Evolutionary conservation across 2,113 vertebrate species (phyloP).

Genomic region (Antechinus stuartii): DNA sequence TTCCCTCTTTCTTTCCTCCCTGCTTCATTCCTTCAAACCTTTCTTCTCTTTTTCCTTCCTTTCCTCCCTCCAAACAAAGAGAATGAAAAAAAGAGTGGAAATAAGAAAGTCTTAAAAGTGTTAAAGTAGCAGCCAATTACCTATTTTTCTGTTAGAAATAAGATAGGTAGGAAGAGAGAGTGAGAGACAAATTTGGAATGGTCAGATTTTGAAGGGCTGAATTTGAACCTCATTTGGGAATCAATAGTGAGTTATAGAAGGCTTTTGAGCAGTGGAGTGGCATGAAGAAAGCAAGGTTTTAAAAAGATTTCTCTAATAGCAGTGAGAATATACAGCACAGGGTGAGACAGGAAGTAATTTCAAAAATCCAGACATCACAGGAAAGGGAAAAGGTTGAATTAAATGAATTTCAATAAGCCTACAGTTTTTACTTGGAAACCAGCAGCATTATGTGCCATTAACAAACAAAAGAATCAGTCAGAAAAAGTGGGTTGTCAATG

Average conservation of each 20-base stretch:
- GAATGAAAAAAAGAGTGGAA: neutral
- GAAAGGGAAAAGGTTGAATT: neutral
- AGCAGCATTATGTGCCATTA: neutral
- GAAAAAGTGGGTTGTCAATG: neutral
- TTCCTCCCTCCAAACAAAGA: neutral
- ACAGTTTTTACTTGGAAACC: neutral
- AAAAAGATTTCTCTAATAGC: neutral
- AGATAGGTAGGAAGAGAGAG: neutral
- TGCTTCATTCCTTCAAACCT: neutral
- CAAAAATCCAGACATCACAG: neutral
- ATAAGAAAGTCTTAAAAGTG: neutral
- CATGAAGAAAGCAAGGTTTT: neutral
- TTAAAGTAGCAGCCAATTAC: neutral
- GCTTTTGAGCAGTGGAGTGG: neutral
- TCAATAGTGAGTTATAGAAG: neutral
- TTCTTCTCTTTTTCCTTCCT: too few relatives aligned
- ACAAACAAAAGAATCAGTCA: neutral
- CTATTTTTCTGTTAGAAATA: neutral
- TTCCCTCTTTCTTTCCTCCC: neutral
- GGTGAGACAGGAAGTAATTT: neutral
- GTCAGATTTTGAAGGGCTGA: neutral
- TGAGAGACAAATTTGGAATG: neutral
- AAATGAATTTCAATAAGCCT: neutral
- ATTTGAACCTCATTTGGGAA: neutral
- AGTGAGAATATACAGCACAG: neutral